phyloP scores from a whole-genome alignment of 2,888 invertebrate genomes.

The Desoria tigrina region DNA sequence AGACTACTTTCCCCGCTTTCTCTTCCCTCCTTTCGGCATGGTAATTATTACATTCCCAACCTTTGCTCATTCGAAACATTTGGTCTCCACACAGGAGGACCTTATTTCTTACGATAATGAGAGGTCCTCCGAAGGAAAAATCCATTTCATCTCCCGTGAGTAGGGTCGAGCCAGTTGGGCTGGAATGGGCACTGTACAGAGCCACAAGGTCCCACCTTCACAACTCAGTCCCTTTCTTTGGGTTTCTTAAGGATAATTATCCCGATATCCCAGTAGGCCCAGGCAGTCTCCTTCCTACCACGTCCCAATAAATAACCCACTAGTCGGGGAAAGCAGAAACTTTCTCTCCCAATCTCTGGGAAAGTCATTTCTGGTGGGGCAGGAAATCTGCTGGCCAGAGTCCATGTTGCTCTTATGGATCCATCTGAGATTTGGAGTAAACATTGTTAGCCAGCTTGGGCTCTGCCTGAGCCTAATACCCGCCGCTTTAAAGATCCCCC shows the following conservation, averaged over 20 bases:
- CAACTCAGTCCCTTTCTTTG: slow-evolving; percentile 2
- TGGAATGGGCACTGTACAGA: no score
- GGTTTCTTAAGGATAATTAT: slow-evolving; percentile 10
- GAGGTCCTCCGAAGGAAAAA: slow-evolving; percentile 16
- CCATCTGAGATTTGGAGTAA: no score
- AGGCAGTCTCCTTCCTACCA: neutral
- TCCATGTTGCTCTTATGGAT: no score
- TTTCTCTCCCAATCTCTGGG: no score
- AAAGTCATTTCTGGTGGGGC: no score
- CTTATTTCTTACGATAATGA: slow-evolving; percentile 31
- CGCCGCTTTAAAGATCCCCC: neutral
- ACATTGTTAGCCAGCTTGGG: no score
- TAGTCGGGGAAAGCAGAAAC: no score
- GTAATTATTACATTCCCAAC: slow-evolving; percentile 26
- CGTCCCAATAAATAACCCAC: slow-evolving; percentile 5
- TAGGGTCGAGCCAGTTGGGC: neutral
- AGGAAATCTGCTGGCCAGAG: no score
- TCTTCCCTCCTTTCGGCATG: slow-evolving; percentile 17
- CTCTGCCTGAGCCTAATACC: no score
- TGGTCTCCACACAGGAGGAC: slow-evolving; percentile 21
- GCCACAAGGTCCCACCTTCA: slow-evolving; percentile 4
- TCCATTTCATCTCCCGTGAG: slow-evolving; percentile 15
- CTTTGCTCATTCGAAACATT: slow-evolving; percentile 24
- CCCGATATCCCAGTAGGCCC: neutral
- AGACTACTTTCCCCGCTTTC: slow-evolving; percentile 6